Conservation (phyloP, 2,888 invertebrate genomes). For the Eupithecia inturbata region DNA sequence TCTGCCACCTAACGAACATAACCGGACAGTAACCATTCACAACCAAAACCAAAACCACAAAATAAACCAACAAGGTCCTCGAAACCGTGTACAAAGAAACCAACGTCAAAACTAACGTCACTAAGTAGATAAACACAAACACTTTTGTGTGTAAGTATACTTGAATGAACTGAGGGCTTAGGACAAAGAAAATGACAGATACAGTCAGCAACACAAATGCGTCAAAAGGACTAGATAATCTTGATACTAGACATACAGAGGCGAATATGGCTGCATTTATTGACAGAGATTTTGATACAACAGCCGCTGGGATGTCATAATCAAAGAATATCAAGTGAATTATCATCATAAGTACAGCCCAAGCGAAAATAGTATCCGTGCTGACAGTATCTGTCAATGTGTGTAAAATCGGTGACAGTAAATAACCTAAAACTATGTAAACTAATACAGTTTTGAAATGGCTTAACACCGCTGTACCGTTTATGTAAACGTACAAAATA, state of each 20-base stretch:
- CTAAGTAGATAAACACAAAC: slow-evolving; percentile 79
- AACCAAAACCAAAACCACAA: slow-evolving; percentile 84
- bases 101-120: slow-evolving; percentile 80
- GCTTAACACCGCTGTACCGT: slow-evolving; percentile 67
- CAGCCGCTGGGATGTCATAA: slow-evolving; percentile 93
- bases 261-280: slow-evolving; percentile 98
- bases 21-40: slow-evolving; percentile 89
- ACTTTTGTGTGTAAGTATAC: slow-evolving; percentile 84
- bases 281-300: slow-evolving; percentile 95
- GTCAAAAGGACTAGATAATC: slow-evolving; percentile 92
- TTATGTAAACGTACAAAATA: slow-evolving; percentile 79
- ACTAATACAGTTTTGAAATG: slow-evolving; percentile 91
- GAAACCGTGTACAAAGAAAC: slow-evolving; percentile 84
- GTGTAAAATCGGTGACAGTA: slow-evolving; percentile 95
- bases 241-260: slow-evolving; percentile 96
- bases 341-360: slow-evolving; percentile 93
- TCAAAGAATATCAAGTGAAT: slow-evolving; percentile 96
- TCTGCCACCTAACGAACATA: slow-evolving; percentile 90
- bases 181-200: slow-evolving; percentile 94
- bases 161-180: slow-evolving; percentile 92
- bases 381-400: slow-evolving; percentile 98
- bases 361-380: slow-evolving; percentile 98
- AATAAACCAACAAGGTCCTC: slow-evolving; percentile 84
- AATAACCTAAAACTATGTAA: slow-evolving; percentile 93
- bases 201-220: slow-evolving; percentile 96